Percentiles rank a stretch among this genome's conserved stretches.
These are phyloP conservation scores for Anneissia japonica DNA, from an alignment of 35 echinoderm and acorn worm genomes.

Conservation along the genomic window DNA sequence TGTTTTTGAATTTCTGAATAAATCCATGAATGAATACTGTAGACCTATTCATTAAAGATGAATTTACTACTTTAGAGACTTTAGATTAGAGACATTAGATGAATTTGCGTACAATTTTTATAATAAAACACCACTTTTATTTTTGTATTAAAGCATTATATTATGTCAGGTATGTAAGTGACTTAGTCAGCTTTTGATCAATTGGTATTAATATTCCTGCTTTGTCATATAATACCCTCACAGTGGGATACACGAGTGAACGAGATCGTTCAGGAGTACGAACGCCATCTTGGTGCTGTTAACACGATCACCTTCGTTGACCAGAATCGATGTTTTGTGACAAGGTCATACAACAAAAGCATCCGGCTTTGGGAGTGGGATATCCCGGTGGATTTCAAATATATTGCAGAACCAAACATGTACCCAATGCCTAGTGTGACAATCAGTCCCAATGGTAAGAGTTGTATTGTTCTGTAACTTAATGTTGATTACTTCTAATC, in stretches of 20 bases:
- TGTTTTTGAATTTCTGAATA: no score
- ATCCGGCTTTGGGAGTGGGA: conserved; percentile 96
- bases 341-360: conserved; percentile 92
- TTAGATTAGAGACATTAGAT: no score
- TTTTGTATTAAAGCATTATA: no score
- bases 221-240: conserved; percentile 7
- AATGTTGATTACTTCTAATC: no score
- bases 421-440: conserved; percentile 93
- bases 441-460: conserved; percentile 83
- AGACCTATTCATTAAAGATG: no score
- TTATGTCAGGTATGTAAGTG: no score
- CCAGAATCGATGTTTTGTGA: conserved; percentile 76
- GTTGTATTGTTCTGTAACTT: no score
- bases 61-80: no score
- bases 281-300: conserved; percentile 90
- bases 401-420: conserved; percentile 95
- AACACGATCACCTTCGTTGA: conserved; percentile 97
- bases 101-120: no score
- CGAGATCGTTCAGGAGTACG: conserved; percentile 93
- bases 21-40: no score
- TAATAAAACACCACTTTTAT: no score
- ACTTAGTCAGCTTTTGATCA: no score
- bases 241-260: conserved; percentile 82
- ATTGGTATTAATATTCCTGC: neutral
- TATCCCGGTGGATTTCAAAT: conserved; percentile 96